These are phyloP conservation scores for Chalcis sispes DNA, from an alignment of 2,888 invertebrate genomes.

Conservation along the genomic window DNA sequence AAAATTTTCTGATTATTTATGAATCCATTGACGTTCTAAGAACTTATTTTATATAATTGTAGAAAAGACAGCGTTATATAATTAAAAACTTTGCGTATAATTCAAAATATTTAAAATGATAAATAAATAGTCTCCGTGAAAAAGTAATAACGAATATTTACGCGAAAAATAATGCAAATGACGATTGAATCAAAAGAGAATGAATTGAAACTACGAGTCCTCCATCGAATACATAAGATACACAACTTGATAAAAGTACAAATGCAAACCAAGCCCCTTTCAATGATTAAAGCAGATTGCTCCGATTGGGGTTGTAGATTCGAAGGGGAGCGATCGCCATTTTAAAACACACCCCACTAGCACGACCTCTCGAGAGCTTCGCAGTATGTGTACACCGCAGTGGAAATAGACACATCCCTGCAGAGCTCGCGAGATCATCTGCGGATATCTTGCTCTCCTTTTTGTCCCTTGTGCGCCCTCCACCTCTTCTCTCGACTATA, in stretches of 20 bases:
- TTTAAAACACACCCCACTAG: slow-evolving; percentile 66
- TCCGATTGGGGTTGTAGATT: slow-evolving; percentile 67
- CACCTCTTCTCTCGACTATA: not conserved
- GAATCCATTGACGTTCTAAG: too few species aligned
- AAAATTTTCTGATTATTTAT: too few species aligned
- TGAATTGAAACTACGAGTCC: slow-evolving; percentile 20
- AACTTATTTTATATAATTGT: too few species aligned
- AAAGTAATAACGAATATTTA: not conserved
- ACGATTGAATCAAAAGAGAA: not conserved
- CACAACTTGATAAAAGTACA: slow-evolving; percentile 55
- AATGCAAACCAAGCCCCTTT: slow-evolving; percentile 68
- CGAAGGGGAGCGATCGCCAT: slow-evolving; percentile 65
- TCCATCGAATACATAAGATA: slow-evolving; percentile 26
- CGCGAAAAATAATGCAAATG: not conserved
- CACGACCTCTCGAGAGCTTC: slow-evolving; percentile 9
- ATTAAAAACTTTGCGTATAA: too few species aligned
- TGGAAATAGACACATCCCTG: not conserved
- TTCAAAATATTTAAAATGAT: too few species aligned
- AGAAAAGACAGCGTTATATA: too few species aligned
- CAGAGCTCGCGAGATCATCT: slow-evolving; percentile 58
- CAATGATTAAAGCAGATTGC: slow-evolving; percentile 65
- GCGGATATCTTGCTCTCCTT: not conserved
- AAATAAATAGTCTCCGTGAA: too few species aligned
- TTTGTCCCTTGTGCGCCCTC: not conserved
- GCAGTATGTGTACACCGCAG: not conserved